Base-by-base conservation (phyloP, 2,888 invertebrate genomes). In the Pseudolycoriella hygida region DNA sequence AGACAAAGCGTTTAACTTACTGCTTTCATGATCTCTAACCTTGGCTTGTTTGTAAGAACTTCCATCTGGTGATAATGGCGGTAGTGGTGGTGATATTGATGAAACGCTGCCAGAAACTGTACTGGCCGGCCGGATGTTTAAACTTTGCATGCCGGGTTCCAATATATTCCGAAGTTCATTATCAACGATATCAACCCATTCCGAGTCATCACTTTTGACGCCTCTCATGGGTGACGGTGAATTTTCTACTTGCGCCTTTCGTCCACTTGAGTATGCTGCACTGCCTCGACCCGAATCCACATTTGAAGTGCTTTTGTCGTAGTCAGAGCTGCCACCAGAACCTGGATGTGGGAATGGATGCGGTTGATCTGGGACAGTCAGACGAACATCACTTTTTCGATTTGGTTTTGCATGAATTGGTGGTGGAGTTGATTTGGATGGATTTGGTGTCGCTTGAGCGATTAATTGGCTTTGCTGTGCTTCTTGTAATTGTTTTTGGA, bases 171-270 rank as follows among this genome's bases (percentile, higher is more conserved):
- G 69, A 17, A 85, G 67, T 60, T 85, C 85, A 40, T 80, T 80
- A 59, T 85, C 84, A 10, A 84, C 84, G 42, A 82, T 72, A 54
- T 83, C 83, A 1, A 81, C 81, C 85, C 85, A 85, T 61, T 84
- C 83, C 25, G 80, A 74, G 54, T 82, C 81, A 52, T 72, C 74
- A 25, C 67, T 73, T 67, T 54, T 53, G 5, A 48, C 46, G n/a
- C 31, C 42, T 40, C 51, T 44, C 15, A 49, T 19, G 5, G 66
- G 67, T 11, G 71, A 69, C 55, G 76, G 75, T 1, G 73, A 64
- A 20, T 57, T 70, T 53, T 76, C 76, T 1, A 73, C 71, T 14
- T 58, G 58, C 18, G 67, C 70, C 54, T 77, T 65, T 50, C 80
- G 64, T 2, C 80, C 81, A 55, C 81, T 82, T 34, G 81, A 81